Evolutionary conservation across 2,888 invertebrate genomes (phyloP), one percentile per base, ranked within the genome.

Genomic region (Azorinus chamasolen): DNA sequence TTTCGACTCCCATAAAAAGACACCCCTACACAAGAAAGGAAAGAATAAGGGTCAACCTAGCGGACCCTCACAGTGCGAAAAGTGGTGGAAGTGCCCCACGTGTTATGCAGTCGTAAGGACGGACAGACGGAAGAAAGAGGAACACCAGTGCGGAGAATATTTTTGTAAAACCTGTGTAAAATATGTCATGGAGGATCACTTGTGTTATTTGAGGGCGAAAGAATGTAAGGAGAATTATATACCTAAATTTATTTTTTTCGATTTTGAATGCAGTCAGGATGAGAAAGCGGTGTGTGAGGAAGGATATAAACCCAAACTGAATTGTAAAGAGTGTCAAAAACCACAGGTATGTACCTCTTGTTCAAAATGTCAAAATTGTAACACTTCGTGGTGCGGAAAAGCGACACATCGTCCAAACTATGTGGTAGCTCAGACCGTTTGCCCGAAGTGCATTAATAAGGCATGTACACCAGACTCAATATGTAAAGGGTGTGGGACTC

Each of bases 221-320:
- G 48, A 45, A 20, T 14, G 32, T 0, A 46, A 64, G 20, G 53
- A 72, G 25, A n/a, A 65, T 24, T 45, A 22, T 20, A 66, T 50
- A 20, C 41, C 55, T 37, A 59, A 72, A 53, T 45, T 59, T 39
- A 51, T 65, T 39, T 58, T 65, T 59, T 65, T 59, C 27, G 53
- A 73, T 66, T 73, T 73, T 57, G 73, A 73, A 22, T 73, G 73
- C 50, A 53, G 65, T 41, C 73, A 73, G 27, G 66, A 73, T 48
- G 61, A 72, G 22, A 27, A 2, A 20, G n/a, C 14, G 1, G 39
- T 25, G 32, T 73, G 65, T 37, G 32, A 61, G n/a, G 41, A 73
- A 10, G 66, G 66, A 16, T 73, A 73, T 32, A 3, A 12, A 43
- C 55, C 66, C 10, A 65, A 65, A 10, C 14, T 4, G 24, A 45